phyloP scores from a whole-genome alignment of 2,797 vertebrate species.

The Lycodopsis pacificus region DNA sequence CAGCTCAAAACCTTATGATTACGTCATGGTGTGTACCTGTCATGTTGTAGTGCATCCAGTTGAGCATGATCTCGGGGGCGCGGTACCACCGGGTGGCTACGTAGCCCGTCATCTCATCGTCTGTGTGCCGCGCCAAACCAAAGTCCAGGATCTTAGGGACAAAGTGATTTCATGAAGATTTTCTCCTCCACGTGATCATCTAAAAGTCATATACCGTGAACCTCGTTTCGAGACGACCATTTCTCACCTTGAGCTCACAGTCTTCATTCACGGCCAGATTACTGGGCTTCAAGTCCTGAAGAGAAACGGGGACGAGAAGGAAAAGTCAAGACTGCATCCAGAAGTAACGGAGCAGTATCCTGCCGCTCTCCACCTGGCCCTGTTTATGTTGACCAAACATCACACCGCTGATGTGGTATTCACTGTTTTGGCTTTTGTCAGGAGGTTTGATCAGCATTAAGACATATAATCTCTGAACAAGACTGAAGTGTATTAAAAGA shows the following conservation, averaged over 20 bases:
- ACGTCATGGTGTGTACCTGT: slow-evolving; percentile 84
- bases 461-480: background rate
- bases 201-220: background rate
- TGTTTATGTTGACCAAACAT: background rate
- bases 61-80: slow-evolving; percentile 98
- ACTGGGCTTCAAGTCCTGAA: slow-evolving; percentile 97
- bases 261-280: slow-evolving; percentile 99
- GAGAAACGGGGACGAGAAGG: slow-evolving; percentile 1
- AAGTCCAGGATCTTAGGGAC: slow-evolving; percentile 94
- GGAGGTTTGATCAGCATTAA: background rate
- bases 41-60: slow-evolving; percentile 99
- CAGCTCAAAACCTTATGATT: background rate
- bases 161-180: background rate
- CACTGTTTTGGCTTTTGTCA: background rate
- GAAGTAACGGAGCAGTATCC: background rate
- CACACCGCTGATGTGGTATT: background rate
- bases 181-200: background rate
- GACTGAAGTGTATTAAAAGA: background rate
- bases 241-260: slow-evolving; percentile 95
- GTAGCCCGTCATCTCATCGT: slow-evolving; percentile 98
- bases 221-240: background rate
- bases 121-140: slow-evolving; percentile 95
- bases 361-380: background rate
- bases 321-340: background rate
- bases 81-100: slow-evolving; percentile 98